phyloP scores from a whole-genome alignment of 2,113 vertebrate species.

The Lycocorax pyrrhopterus region DNA sequence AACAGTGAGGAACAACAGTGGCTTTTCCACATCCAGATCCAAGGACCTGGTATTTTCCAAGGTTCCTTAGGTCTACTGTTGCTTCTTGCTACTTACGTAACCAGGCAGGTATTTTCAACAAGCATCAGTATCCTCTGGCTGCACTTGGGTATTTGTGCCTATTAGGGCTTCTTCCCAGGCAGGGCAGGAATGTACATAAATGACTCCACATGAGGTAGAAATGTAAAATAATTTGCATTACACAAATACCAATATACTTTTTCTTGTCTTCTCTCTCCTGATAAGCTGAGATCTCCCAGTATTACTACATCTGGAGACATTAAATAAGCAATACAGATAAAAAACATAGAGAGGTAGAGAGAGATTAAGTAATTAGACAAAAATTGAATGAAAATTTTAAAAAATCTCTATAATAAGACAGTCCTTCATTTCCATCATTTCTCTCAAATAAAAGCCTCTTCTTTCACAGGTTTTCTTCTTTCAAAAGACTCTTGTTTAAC shows the following conservation, averaged over 20 bases:
- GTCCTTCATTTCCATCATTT: neutral
- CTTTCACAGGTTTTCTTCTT: neutral
- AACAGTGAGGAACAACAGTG: neutral
- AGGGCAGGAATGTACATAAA: neutral
- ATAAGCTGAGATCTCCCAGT: neutral
- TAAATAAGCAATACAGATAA: neutral
- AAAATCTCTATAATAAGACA: neutral
- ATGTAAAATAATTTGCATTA: neutral
- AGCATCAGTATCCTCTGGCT: neutral
- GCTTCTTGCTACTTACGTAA: neutral
- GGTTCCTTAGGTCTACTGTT: neutral
- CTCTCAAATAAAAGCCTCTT: neutral
- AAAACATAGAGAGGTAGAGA: neutral
- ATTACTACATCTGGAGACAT: neutral
- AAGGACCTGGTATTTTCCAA: neutral
- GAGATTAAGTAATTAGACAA: neutral
- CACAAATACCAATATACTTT: neutral
- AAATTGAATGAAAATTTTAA: neutral
- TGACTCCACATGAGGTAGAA: neutral
- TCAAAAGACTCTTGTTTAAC: neutral
- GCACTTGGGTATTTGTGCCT: neutral
- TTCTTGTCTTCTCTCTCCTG: neutral
- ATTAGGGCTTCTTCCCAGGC: neutral
- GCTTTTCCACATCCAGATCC: neutral
- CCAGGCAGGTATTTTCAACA: neutral